phyloP scores from a whole-genome alignment of 1,140 invertebrate species.

The Sinella curviseta region DNA sequence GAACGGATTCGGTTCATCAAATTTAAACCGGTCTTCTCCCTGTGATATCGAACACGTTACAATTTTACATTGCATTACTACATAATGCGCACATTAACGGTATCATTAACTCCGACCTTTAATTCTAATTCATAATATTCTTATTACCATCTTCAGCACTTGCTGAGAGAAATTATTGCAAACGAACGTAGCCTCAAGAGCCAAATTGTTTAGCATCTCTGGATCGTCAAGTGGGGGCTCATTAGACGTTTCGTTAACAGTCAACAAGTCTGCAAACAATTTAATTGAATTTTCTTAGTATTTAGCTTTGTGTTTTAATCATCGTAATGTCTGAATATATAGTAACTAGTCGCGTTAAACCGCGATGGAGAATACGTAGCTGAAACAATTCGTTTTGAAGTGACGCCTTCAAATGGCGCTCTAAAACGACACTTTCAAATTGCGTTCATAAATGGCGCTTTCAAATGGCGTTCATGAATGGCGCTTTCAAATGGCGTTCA shows the following conservation, averaged over 20 bases:
- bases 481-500: too few relatives aligned
- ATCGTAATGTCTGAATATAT: conserved; percentile 32
- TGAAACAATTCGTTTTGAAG: too few relatives aligned
- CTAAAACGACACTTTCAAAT: too few relatives aligned
- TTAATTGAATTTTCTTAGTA: too few relatives aligned
- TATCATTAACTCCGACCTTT: not conserved
- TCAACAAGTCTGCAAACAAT: conserved; percentile 73
- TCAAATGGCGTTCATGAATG: too few relatives aligned
- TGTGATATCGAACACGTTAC: conserved; percentile 50
- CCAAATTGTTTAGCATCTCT: conserved; percentile 92
- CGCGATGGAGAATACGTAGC: too few relatives aligned
- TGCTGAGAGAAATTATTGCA: conserved; percentile 99
- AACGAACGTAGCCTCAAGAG: conserved; percentile 97
- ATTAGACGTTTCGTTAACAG: conserved; percentile 96
- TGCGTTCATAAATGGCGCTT: too few relatives aligned
- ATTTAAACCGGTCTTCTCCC: conserved; percentile 82
- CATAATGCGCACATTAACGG: not conserved
- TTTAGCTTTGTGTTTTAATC: not conserved
- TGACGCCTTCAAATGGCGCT: too few relatives aligned
- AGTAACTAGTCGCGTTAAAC: too few relatives aligned
- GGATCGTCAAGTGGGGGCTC: conserved; percentile 96
- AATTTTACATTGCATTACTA: conserved; percentile 9
- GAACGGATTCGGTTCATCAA: conserved; percentile 91
- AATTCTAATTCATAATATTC: too few relatives aligned
- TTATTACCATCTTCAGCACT: conserved; percentile 71